Evolutionary conservation across 1,140 invertebrate genomes (phyloP).

Genomic region (Camponotus pennsylvanicus): DNA sequence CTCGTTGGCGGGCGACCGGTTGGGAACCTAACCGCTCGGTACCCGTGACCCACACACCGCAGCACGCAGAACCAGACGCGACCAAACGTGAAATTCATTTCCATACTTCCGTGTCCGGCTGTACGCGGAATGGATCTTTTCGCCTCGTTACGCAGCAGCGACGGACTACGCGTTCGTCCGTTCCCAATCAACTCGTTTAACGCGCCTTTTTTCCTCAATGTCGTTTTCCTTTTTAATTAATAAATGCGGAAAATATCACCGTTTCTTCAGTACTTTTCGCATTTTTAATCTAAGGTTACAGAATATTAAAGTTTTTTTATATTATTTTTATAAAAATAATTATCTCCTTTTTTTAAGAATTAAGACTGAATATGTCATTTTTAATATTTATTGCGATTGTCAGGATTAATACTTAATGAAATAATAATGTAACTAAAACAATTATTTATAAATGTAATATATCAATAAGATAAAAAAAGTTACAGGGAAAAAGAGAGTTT

Average conservation of each 20-base stretch:
- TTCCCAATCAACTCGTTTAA: conserved; percentile 11
- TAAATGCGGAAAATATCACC: background rate
- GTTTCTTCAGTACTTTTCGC: background rate
- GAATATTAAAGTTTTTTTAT: background rate
- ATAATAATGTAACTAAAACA: background rate
- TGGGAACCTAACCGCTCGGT: conserved; percentile 18
- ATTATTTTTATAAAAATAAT: background rate
- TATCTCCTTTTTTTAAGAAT: too few species aligned
- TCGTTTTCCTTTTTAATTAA: background rate
- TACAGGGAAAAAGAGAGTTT: background rate
- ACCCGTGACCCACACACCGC: conserved; percentile 47
- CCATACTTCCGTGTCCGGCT: conserved; percentile 62
- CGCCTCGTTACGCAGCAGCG: conserved; percentile 56
- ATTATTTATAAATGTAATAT: background rate
- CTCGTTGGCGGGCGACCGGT: conserved; percentile 25
- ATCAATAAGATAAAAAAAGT: background rate
- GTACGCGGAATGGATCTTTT: conserved; percentile 45
- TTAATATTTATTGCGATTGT: background rate
- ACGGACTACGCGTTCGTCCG: conserved; percentile 36
- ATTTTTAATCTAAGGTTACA: background rate
- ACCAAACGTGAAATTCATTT: conserved; percentile 70
- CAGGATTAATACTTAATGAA: background rate
- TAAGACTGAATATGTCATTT: too few species aligned
- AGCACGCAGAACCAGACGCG: conserved; percentile 61
- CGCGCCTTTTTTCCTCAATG: background rate